Base-by-base conservation (phyloP, 37 sponge, comb jelly and placozoan species). In the Agelas oroides region DNA sequence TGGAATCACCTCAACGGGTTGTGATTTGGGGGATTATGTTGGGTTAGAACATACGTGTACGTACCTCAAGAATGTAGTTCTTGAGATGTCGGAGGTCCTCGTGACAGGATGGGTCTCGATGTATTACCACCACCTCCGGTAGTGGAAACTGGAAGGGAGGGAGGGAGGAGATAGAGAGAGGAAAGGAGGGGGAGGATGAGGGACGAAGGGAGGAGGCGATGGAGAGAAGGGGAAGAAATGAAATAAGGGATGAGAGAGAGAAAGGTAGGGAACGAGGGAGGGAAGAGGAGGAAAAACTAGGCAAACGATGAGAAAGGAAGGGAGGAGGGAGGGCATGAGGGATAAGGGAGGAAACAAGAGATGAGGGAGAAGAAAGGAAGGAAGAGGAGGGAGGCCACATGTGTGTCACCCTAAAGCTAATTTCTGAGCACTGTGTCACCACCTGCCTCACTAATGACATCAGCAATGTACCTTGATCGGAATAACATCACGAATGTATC, bases 401-500 rank as follows among this genome's bases (percentile, higher is more conserved):
- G n/a, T n/a, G n/a, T n/a, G n/a, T n/a, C n/a, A n/a, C n/a, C n/a
- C n/a, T n/a, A n/a, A n/a, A n/a, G n/a, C n/a, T n/a, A n/a, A n/a
- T n/a, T n/a, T n/a, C n/a, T n/a, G n/a, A n/a, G n/a, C n/a, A n/a
- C n/a, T n/a, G n/a, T n/a, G n/a, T n/a, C n/a, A n/a, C n/a, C n/a
- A n/a, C n/a, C n/a, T n/a, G n/a, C n/a, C n/a, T n/a, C n/a, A n/a
- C 46, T 46, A 46, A 46, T 46, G 46, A 46, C 46, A 46, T 46
- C 46, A 8, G 6, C 8, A 46, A 46, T 46, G 3, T 46, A 96
- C 97, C 82, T 98, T 98, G 33, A 92, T 75, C 19, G 99, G 99
- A 11, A 98, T 62, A 37, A 93, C 92, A 63, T 98, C 99, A 53
- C 99, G 79, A 25, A 98, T 78, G 25, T 90, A 90, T 19, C 99